Conservation (phyloP, 2,888 invertebrate genomes). For the Yponomeuta malinellus region DNA sequence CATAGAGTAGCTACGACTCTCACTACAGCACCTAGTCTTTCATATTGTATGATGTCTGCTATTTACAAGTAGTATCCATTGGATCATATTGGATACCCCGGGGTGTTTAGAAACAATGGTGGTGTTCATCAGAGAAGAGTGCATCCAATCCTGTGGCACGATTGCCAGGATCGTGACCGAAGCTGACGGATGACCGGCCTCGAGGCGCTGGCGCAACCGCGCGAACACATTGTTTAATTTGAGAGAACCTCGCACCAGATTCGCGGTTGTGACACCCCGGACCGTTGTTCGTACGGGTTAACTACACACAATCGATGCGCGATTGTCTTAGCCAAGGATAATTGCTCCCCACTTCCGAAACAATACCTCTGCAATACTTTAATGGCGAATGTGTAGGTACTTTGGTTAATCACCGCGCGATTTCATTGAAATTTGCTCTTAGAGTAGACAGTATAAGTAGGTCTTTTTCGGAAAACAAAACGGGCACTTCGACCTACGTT, state of each 20-base stretch:
- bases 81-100: too few species aligned
- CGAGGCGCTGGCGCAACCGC: constrained; percentile 55
- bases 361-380: background rate
- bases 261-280: constrained; percentile 51
- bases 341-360: background rate
- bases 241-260: constrained; percentile 53
- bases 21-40: too few species aligned
- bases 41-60: too few species aligned
- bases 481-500: too few species aligned
- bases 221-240: constrained; percentile 48
- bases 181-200: constrained; percentile 51
- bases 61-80: too few species aligned
- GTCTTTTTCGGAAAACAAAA: too few species aligned
- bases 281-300: background rate
- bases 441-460: background rate
- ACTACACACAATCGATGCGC: constrained; percentile 1
- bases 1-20: too few species aligned
- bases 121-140: background rate
- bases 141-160: constrained; percentile 27
- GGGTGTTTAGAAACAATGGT: too few species aligned
- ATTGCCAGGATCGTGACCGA: constrained; percentile 58
- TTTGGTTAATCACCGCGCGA: background rate
- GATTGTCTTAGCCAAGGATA: background rate
- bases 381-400: background rate
- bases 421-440: background rate